Base-by-base conservation (phyloP, 2,888 invertebrate genomes). In the Nemurella pictetii region DNA sequence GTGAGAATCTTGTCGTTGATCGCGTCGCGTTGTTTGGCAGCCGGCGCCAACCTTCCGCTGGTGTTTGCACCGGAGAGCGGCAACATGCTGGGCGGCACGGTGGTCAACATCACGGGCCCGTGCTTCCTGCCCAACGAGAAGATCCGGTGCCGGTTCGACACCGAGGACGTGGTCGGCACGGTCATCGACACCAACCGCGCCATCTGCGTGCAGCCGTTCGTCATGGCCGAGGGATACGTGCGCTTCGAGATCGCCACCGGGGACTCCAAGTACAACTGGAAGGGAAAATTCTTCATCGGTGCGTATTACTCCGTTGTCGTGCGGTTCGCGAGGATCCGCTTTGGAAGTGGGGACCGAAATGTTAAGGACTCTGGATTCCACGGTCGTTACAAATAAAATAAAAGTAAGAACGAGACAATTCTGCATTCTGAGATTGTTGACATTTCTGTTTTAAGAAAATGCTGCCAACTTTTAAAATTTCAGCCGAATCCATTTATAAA, bases 101-200 rank as follows among this genome's bases (percentile, higher is more conserved):
- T 98, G 84, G 97, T 99, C 73, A 98, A 99, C 89, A 96, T 99
- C 85, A 98, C 99, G 0, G 99, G 99, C 0, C 98, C 98, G 0
- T 99, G 99, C 89, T 97, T 99, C 89, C 92, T 94, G 87, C 93
- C 93, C 0, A 92, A 92, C 0, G 95, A 96, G 88, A 93, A 95
- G 87, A 94, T 98, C 81, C 94, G 94, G 84, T 98, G 97, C 89
- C 90, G 95, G 87, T 97, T 97, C 89, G 97, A 97, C 89, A 95
- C 94, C 0, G 94, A 95, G 87, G 93, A 95, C 85, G 96, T 97
- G 0, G 90, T 93, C 12, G 97, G 96, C 1, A 94, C 94, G 84
- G 95, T 95, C 77, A 93, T 96, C 0, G 95, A 95, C 88, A 92
- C 90, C 20, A 98, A 97, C 90, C 93, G 97, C 86, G 98, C 97